Percentiles rank a stretch among this genome's conserved stretches.
Evolutionary conservation across 2,888 invertebrate species (phyloP).

Genomic region (Pollenia labialis): DNA sequence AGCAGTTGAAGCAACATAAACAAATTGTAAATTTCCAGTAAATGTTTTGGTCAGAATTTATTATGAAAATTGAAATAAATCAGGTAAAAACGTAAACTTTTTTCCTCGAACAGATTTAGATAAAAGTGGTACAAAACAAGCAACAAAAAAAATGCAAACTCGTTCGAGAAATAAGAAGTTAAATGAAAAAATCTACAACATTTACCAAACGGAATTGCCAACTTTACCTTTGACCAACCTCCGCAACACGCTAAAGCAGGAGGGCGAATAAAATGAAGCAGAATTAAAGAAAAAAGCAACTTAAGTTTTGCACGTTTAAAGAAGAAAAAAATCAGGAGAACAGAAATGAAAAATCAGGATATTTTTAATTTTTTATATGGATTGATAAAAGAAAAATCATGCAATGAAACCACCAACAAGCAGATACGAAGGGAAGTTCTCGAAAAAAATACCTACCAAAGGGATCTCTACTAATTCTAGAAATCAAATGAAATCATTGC

Average conservation of each 20-base stretch:
- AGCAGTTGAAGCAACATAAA: constrained; percentile 46
- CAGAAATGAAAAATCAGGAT: constrained; percentile 5
- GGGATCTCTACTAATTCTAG: constrained; percentile 62
- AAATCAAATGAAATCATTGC: constrained; percentile 72
- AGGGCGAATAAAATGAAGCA: constrained; percentile 8
- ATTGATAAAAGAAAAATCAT: too few relatives aligned
- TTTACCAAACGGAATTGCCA: constrained; percentile 57
- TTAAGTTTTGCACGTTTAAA: not conserved
- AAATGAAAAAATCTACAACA: constrained; percentile 37
- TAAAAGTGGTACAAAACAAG: constrained; percentile 45
- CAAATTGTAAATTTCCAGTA: constrained; percentile 64
- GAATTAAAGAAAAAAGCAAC: constrained; percentile 12
- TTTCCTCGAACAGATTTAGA: constrained; percentile 39
- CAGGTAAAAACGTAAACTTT: constrained; percentile 59
- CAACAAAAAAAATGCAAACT: not conserved
- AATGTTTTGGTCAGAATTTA: constrained; percentile 72
- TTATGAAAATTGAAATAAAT: constrained; percentile 73
- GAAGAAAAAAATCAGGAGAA: constrained; percentile 1
- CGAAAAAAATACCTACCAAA: constrained; percentile 45
- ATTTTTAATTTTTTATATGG: not conserved
- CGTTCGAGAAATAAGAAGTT: constrained; percentile 17
- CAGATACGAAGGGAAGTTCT: not conserved
- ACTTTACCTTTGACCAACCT: constrained; percentile 37
- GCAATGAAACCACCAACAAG: constrained; percentile 12
- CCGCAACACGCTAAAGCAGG: not conserved